phyloP scores from a whole-genome alignment of 2,113 vertebrate species.

The Hymenochirus boettgeri region DNA sequence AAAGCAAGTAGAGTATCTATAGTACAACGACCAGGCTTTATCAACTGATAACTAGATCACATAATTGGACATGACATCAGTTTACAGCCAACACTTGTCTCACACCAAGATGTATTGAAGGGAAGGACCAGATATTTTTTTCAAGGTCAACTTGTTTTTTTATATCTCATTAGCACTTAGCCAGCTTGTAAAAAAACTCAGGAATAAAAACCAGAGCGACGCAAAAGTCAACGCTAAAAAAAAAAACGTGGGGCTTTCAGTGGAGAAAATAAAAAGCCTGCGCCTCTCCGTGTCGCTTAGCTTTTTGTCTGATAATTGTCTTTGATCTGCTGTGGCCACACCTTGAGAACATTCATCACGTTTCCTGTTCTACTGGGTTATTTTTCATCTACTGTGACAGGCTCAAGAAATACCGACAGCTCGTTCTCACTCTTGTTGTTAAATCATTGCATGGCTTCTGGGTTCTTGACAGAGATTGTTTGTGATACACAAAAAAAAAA shows the following conservation, averaged over 20 bases:
- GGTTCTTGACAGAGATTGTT: no score
- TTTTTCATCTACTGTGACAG: neutral
- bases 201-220: conserved; percentile 1
- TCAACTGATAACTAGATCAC: conserved; percentile 13
- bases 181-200: conserved; percentile 17
- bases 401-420: neutral
- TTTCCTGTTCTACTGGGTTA: neutral
- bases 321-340: neutral
- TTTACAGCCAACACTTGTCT: conserved; percentile 31
- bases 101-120: conserved; percentile 13
- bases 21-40: conserved; percentile 2
- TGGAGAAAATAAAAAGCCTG: neutral
- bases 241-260: neutral
- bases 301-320: conserved; percentile 1
- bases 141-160: conserved; percentile 30
- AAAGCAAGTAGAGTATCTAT: conserved; percentile 16
- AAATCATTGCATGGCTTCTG: no score
- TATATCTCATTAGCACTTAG: conserved; percentile 23
- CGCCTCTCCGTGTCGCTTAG: no score
- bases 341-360: neutral
- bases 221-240: conserved; percentile 2
- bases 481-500: no score
- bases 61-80: conserved; percentile 39
- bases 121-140: conserved; percentile 20
- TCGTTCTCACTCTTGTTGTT: neutral